Evolutionary conservation across 2,113 vertebrate species (phyloP).

Genomic region (Pollimyrus isidori): DNA sequence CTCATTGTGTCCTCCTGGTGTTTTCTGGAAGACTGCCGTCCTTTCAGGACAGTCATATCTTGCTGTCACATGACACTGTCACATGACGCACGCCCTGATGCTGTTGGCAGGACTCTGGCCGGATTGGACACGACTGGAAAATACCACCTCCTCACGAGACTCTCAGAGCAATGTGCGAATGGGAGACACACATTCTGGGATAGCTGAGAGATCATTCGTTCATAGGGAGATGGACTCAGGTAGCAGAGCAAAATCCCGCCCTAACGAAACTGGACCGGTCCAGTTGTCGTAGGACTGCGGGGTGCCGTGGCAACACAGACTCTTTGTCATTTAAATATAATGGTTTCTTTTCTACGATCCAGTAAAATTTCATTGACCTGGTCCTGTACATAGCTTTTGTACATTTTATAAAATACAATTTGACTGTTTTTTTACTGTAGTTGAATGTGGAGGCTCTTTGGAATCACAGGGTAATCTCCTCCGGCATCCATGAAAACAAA

Average conservation of each 20-base stretch:
- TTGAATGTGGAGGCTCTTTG: slow-evolving; percentile 32
- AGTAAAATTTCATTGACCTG: slow-evolving; percentile 49
- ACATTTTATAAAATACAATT: slow-evolving; percentile 86
- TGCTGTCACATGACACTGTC: slow-evolving; percentile 25
- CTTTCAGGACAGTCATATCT: slow-evolving; percentile 36
- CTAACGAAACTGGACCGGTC: slow-evolving; percentile 33
- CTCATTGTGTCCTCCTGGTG: neutral
- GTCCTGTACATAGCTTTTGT: slow-evolving; percentile 89
- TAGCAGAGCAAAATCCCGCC: slow-evolving; percentile 42
- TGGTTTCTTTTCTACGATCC: slow-evolving; percentile 47
- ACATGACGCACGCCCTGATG: slow-evolving; percentile 35
- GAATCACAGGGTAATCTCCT: slow-evolving; percentile 28
- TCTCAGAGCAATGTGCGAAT: slow-evolving; percentile 63
- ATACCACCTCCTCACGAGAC: slow-evolving; percentile 33
- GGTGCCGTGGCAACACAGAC: slow-evolving; percentile 30
- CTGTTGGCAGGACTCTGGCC: slow-evolving; percentile 27
- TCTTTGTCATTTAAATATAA: slow-evolving; percentile 41
- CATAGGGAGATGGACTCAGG: slow-evolving; percentile 41
- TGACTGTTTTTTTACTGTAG: slow-evolving; percentile 56
- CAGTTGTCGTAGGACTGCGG: slow-evolving; percentile 26
- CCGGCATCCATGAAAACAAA: slow-evolving; percentile 29
- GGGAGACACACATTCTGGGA: slow-evolving; percentile 48
- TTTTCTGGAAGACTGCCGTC: neutral
- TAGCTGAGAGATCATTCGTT: slow-evolving; percentile 51
- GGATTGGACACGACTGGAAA: slow-evolving; percentile 28